Evolutionary conservation across 2,888 invertebrate genomes (phyloP), one percentile per base, ranked within the genome.

Genomic region (Elmis aenea): DNA sequence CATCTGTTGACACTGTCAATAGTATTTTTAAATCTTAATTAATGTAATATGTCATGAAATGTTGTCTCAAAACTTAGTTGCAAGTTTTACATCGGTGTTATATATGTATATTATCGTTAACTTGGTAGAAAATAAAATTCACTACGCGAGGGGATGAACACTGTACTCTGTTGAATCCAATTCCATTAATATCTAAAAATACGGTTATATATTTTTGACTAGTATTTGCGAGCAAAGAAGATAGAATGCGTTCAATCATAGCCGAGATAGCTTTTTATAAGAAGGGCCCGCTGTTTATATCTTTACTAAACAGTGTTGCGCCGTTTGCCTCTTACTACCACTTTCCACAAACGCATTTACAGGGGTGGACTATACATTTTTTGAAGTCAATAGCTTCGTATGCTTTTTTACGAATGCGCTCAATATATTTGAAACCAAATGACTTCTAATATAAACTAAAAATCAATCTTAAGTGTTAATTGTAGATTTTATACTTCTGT

Each of bases 191-290:
- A 40, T 35, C 30, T 16, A 35, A 34, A 40, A 35, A 35, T 30
- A 31, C 31, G 24, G 38, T 42, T 42, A 42, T 42, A 38, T 42
- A 42, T 42, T 42, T 42, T 42, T 42, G 35, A 42, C 42, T 38
- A 42, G 42, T 32, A 26, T n/a, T n/a, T n/a, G n/a, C n/a, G n/a
- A n/a, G 33, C 29, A 29, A 38, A 35, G 25, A 32, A 32, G 32
- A 42, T 42, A 42, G 42, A 42, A 42, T 42, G 42, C 35, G 42
- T 42, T 42, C 42, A 42, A 42, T 42, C 42, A 42, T 42, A 42
- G 38, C 38, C 32, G 38, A 35, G 34, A 42, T 38, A 38, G 42
- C 32, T 38, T 35, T 42, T 42, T 42, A 42, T 42, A 42, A 35
- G 28, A 21, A 38, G 36, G 42, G 35, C 28, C 35, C 38, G 38